These are phyloP conservation scores for Acromyrmex heyeri DNA, from an alignment of 1,140 invertebrate genomes.

Conservation along the genomic window DNA sequence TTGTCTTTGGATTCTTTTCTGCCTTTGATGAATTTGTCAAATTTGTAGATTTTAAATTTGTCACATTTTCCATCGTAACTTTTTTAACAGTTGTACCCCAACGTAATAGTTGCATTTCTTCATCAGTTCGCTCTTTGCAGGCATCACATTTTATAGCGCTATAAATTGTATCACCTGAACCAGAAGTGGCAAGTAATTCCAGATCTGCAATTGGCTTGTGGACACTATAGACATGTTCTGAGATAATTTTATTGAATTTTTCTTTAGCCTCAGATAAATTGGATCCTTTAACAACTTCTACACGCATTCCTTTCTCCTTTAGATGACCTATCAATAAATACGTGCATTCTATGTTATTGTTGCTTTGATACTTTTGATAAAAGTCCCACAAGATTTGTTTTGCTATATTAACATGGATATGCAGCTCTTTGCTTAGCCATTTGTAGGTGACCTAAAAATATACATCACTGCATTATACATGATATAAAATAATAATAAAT, in stretches of 20 bases:
- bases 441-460: slow-evolving; percentile 84
- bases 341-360: slow-evolving; percentile 76
- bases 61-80: slow-evolving; percentile 11
- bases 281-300: slow-evolving; percentile 81
- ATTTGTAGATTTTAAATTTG: slow-evolving; percentile 28
- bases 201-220: slow-evolving; percentile 82
- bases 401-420: slow-evolving; percentile 84
- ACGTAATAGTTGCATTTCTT: slow-evolving; percentile 74
- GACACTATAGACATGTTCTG: slow-evolving; percentile 84
- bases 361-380: slow-evolving; percentile 77
- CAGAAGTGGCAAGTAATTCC: slow-evolving; percentile 77
- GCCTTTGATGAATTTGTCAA: slow-evolving; percentile 8
- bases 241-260: slow-evolving; percentile 82
- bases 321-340: slow-evolving; percentile 82
- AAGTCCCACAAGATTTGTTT: slow-evolving; percentile 82
- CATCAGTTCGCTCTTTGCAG: slow-evolving; percentile 73
- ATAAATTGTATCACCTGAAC: slow-evolving; percentile 78
- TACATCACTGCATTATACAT: slow-evolving; percentile 31
- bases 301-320: slow-evolving; percentile 78
- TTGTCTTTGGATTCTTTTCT: slow-evolving; percentile 25
- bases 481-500: slow-evolving; percentile 8
- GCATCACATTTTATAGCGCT: slow-evolving; percentile 82
- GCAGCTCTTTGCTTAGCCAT: slow-evolving; percentile 84
- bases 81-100: slow-evolving; percentile 51
- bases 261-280: slow-evolving; percentile 76